A percentile compares a stretch with the other conserved stretches of the same genome.
These are phyloP conservation scores for Alviniconcha marisindica DNA, from an alignment of 1,140 invertebrate genomes.

Conservation along the genomic window DNA sequence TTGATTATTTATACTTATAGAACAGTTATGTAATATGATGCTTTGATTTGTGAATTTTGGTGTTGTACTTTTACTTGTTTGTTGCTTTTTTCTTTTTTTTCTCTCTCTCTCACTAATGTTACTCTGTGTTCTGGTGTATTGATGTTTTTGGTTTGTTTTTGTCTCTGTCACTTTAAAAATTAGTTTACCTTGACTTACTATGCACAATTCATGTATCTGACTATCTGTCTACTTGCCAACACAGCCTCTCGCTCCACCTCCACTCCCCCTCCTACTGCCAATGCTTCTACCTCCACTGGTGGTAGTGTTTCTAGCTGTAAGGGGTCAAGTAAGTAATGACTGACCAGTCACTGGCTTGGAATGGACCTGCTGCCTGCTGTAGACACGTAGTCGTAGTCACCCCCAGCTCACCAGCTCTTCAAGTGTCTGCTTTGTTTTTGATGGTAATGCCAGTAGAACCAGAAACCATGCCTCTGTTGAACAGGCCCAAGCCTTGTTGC, in stretches of 20 bases:
- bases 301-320: neutral
- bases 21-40: no score
- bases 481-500: no score
- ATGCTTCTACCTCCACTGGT: constrained; percentile 15
- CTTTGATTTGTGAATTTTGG: neutral
- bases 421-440: constrained; percentile 1
- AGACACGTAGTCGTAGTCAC: no score
- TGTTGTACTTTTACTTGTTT: neutral
- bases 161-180: no score
- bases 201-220: no score
- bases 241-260: constrained; percentile 8
- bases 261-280: constrained; percentile 12
- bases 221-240: no score
- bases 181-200: no score
- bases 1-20: no score
- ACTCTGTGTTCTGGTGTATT: no score
- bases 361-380: neutral
- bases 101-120: no score
- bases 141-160: no score
- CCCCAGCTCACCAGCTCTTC: neutral
- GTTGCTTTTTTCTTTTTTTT: neutral
- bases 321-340: constrained; percentile 1
- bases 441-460: neutral
- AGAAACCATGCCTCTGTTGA: no score
- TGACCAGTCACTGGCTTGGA: neutral